Evolutionary conservation across 2,113 vertebrate genomes (phyloP).

Genomic region (Arenaria interpres): DNA sequence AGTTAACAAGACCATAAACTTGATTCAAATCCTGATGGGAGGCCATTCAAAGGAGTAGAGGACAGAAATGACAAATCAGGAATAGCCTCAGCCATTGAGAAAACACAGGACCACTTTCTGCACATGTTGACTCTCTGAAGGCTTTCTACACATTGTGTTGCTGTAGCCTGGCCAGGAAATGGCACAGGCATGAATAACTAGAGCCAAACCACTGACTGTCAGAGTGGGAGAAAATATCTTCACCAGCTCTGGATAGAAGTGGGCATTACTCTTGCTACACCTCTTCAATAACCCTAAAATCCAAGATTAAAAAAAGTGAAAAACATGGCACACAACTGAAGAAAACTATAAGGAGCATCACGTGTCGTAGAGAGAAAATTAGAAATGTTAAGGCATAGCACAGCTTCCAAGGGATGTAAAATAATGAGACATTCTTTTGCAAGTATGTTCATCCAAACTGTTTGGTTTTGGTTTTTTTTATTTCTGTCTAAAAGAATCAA

Average conservation of each 20-base stretch:
- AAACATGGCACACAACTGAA: background rate
- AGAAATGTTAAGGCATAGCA: background rate
- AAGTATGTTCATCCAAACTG: background rate
- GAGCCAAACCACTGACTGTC: background rate
- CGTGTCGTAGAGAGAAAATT: background rate
- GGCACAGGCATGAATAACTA: slow-evolving; percentile 4
- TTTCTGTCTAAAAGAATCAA: background rate
- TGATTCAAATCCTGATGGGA: background rate
- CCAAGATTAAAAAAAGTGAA: background rate
- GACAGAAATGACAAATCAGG: background rate
- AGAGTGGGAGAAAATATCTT: background rate
- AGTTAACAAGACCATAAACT: background rate
- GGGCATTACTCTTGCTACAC: background rate
- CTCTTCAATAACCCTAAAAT: background rate
- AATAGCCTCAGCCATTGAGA: background rate
- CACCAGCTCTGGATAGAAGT: background rate
- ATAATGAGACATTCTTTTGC: background rate
- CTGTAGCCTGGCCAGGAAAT: background rate
- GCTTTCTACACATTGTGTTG: background rate
- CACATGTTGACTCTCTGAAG: background rate
- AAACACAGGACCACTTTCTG: background rate
- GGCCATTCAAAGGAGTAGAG: background rate
- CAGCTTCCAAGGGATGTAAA: background rate
- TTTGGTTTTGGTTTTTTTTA: background rate
- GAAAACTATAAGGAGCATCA: background rate